Conservation (phyloP, 2,888 invertebrate genomes). For the Uloborus plumipes region DNA sequence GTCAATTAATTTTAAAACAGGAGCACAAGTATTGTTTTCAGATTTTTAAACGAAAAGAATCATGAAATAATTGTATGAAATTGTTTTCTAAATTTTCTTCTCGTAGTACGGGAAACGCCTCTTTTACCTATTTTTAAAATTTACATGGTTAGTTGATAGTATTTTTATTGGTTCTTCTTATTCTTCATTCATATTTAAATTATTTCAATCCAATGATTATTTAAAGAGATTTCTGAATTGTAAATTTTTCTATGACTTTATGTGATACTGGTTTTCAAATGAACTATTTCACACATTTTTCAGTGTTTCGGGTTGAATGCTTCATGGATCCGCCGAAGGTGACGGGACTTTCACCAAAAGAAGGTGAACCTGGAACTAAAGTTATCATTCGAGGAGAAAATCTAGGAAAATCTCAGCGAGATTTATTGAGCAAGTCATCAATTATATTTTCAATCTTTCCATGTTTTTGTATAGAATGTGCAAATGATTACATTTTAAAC, state of each 20-base stretch:
- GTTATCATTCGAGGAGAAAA: constrained; percentile 96
- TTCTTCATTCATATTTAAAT: neutral
- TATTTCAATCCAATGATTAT: too few species aligned
- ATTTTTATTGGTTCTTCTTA: neutral
- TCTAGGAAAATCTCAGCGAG: constrained; percentile 86
- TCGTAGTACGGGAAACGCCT: too few species aligned
- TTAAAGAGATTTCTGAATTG: neutral
- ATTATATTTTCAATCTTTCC: neutral
- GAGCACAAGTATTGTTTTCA: too few species aligned
- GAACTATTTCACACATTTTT: too few species aligned
- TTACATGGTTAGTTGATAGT: neutral
- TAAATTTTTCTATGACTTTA: neutral
- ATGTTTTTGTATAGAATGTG: too few species aligned
- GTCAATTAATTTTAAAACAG: too few species aligned
- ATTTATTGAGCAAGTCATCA: constrained; percentile 81
- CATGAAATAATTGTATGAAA: too few species aligned
- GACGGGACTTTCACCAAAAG: constrained; percentile 97
- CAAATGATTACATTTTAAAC: too few species aligned
- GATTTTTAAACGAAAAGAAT: too few species aligned
- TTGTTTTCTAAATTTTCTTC: too few species aligned
- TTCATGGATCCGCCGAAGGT: constrained; percentile 74
- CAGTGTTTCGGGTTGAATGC: too few species aligned
- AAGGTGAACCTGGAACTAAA: constrained; percentile 96
- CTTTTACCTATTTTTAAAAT: neutral
- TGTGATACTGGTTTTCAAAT: neutral